These are phyloP conservation scores for Copsychus sechellarum DNA, from an alignment of 2,113 vertebrate species.

Conservation along the genomic window DNA sequence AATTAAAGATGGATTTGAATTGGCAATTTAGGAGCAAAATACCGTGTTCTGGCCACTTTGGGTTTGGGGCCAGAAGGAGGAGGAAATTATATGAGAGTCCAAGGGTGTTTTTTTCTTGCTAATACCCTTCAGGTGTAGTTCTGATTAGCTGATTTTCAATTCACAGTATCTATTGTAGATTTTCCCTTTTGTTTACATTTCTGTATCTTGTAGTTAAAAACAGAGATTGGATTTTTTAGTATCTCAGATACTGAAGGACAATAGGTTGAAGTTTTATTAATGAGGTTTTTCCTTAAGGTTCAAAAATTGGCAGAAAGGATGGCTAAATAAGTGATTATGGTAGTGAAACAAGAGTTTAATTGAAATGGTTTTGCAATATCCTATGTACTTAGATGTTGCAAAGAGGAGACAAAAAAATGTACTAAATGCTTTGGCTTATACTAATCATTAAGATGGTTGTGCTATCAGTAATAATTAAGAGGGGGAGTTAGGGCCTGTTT, in stretches of 20 bases:
- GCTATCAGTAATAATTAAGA: neutral
- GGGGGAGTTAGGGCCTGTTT: neutral
- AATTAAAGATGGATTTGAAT: neutral
- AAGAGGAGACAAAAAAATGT: neutral
- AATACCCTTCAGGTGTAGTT: neutral
- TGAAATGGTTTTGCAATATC: neutral
- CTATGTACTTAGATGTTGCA: neutral
- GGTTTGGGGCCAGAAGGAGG: neutral
- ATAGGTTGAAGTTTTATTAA: neutral
- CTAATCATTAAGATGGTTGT: neutral
- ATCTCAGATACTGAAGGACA: neutral
- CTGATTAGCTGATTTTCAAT: neutral
- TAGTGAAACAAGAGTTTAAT: neutral
- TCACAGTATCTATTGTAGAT: neutral
- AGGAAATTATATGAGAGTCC: neutral
- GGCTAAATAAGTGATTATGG: neutral
- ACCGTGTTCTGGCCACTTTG: neutral
- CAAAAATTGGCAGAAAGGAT: neutral
- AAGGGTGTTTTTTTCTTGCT: neutral
- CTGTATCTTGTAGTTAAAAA: neutral
- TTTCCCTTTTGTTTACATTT: neutral
- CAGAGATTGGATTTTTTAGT: neutral
- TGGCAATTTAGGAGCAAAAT: neutral
- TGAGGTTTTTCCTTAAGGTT: neutral
- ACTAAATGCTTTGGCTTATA: neutral